Percentiles rank a stretch among this genome's conserved stretches.
These are phyloP conservation scores for Salpingus planirostris DNA, from an alignment of 2,888 invertebrate genomes.

Conservation along the genomic window DNA sequence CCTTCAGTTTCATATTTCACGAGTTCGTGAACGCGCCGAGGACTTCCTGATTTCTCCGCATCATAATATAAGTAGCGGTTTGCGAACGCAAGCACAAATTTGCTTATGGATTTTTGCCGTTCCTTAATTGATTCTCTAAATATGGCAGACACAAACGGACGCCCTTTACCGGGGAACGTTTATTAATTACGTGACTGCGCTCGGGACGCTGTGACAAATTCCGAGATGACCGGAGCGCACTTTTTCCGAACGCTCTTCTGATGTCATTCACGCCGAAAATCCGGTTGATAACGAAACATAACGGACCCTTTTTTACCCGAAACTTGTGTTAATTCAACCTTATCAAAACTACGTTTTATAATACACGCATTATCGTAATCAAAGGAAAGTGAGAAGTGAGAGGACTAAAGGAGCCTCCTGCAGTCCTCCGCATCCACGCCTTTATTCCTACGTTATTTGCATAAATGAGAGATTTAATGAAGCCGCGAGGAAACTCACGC, in stretches of 20 bases:
- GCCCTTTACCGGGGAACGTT: too few species aligned
- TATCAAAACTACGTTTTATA: slow-evolving; percentile 5
- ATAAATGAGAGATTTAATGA: too few species aligned
- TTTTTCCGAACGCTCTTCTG: slow-evolving; percentile 3
- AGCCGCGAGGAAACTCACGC: too few species aligned
- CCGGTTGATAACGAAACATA: slow-evolving; percentile 1
- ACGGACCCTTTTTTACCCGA: slow-evolving; percentile 7
- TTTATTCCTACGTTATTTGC: too few species aligned
- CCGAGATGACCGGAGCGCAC: too few species aligned
- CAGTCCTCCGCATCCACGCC: too few species aligned
- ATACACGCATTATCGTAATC: too few species aligned
- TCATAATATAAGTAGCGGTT: slow-evolving; percentile 8
- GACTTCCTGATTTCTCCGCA: slow-evolving; percentile 3
- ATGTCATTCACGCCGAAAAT: not conserved
- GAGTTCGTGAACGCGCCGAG: slow-evolving; percentile 3
- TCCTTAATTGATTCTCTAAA: slow-evolving; percentile 10
- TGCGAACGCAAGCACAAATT: slow-evolving; percentile 6
- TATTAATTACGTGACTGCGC: too few species aligned
- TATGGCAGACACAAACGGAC: slow-evolving; percentile 6
- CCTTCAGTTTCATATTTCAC: slow-evolving; percentile 1
- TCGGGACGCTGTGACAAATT: too few species aligned
- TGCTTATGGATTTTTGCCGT: slow-evolving; percentile 6
- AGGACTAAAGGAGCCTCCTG: too few species aligned
- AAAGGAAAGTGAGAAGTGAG: too few species aligned
- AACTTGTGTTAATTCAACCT: slow-evolving; percentile 11